phyloP scores from a whole-genome alignment of 2,113 vertebrate genomes.

The Ctenodactylus gundi region DNA sequence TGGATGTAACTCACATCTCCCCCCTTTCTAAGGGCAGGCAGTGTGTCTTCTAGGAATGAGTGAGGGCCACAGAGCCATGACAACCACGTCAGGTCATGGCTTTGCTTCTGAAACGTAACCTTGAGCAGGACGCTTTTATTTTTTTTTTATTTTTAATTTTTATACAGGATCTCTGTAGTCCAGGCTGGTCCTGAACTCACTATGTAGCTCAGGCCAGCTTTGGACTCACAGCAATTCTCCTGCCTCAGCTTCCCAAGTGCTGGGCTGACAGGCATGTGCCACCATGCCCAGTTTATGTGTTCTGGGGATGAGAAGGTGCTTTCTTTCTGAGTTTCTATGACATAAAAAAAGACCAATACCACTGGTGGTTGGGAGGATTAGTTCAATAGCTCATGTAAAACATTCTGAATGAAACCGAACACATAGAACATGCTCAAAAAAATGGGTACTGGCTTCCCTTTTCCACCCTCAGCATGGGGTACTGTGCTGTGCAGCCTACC shows the following conservation, averaged over 20 bases:
- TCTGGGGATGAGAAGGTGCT: no score
- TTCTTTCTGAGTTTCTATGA: background rate
- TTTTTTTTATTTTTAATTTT: no score
- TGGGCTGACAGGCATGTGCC: no score
- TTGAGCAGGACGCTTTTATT: no score
- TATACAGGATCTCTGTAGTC: no score
- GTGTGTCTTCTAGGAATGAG: background rate
- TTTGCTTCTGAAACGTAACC: background rate
- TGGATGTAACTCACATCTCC: background rate
- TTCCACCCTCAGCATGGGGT: background rate
- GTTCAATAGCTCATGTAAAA: background rate
- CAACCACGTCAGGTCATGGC: background rate
- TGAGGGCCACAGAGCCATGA: background rate
- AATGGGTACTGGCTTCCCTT: background rate
- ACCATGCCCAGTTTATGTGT: no score
- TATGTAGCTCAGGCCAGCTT: no score
- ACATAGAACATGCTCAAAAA: background rate
- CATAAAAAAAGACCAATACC: background rate
- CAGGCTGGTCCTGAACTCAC: no score
- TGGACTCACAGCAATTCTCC: no score
- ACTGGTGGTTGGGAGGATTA: background rate
- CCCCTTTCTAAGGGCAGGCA: background rate
- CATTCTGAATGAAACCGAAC: background rate
- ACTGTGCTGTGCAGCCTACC: background rate
- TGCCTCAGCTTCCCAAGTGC: no score